Conservation (phyloP, 1,140 invertebrate species). For the Cotesia glomerata region DNA sequence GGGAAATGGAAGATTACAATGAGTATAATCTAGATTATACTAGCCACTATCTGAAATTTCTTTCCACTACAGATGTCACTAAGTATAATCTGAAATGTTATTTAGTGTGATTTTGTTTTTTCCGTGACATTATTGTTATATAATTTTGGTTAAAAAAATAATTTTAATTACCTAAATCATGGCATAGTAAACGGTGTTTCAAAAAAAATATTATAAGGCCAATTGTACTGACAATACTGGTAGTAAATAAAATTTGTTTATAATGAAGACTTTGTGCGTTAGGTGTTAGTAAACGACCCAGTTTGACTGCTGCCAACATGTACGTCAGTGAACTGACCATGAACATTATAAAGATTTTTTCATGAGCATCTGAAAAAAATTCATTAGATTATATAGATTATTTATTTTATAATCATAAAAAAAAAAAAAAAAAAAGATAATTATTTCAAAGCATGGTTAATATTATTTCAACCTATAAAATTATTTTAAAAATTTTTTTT, state of each 20-base stretch:
- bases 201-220: conserved; percentile 86
- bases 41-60: too few relatives aligned
- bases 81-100: too few relatives aligned
- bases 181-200: conserved; percentile 85
- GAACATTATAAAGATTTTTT: conserved; percentile 91
- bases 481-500: too few relatives aligned
- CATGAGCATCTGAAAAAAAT: conserved; percentile 80
- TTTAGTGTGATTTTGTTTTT: too few relatives aligned
- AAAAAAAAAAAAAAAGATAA: conserved; percentile 5
- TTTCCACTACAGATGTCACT: too few relatives aligned
- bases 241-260: conserved; percentile 77
- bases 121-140: too few relatives aligned
- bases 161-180: conserved; percentile 78
- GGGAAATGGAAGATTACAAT: too few relatives aligned
- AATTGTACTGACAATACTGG: conserved; percentile 78
- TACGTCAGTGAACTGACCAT: conserved; percentile 87
- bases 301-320: conserved; percentile 76
- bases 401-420: conserved; percentile 21
- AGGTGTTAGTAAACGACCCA: conserved; percentile 59
- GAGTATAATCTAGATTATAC: too few relatives aligned
- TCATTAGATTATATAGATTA: conserved; percentile 16
- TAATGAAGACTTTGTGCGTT: conserved; percentile 68
- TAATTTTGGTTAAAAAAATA: conserved; percentile 3
- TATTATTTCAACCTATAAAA: too few relatives aligned
- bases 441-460: too few relatives aligned